Conservation (phyloP, 2,113 vertebrate species). For the Cephalopterus ornatus region DNA sequence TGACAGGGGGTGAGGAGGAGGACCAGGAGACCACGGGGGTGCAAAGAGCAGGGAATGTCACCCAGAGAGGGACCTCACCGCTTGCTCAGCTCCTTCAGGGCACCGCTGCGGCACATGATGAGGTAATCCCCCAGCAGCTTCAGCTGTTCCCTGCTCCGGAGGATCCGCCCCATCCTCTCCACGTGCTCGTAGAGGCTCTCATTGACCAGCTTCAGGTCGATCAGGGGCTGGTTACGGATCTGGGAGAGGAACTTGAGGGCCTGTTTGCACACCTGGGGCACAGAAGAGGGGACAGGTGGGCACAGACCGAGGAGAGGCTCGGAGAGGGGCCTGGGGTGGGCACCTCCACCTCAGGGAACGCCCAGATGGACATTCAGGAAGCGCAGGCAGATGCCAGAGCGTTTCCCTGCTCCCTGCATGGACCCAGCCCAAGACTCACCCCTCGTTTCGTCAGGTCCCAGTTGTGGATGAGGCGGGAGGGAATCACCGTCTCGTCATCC, state of each 20-base stretch:
- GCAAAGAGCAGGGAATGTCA: not conserved
- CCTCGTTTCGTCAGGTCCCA: constrained; percentile 86
- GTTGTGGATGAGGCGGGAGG: constrained; percentile 94
- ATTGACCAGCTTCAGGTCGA: constrained; percentile 87
- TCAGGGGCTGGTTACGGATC: constrained; percentile 84
- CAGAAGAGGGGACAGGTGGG: not conserved
- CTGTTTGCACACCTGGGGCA: constrained; percentile 81
- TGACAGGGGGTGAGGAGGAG: not conserved
- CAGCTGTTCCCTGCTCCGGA: constrained; percentile 80
- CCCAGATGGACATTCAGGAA: not conserved
- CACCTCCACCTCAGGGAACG: not conserved
- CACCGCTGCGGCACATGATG: constrained; percentile 86
- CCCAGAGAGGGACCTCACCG: constrained; percentile 49
- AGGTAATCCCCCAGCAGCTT: constrained; percentile 92
- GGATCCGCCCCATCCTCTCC: constrained; percentile 78
- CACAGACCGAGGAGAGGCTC: fast-evolving
- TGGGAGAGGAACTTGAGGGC: constrained; percentile 82
- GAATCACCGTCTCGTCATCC: constrained; percentile 84
- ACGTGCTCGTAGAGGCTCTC: constrained; percentile 82
- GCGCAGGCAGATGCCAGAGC: not conserved
- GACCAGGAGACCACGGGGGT: not conserved
- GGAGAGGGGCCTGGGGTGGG: not conserved
- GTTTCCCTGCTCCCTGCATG: fast-evolving
- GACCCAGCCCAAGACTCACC: constrained; percentile 56
- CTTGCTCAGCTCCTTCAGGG: constrained; percentile 80